Conservation (phyloP, 2,888 invertebrate genomes). For the Prenolepis imparis region DNA sequence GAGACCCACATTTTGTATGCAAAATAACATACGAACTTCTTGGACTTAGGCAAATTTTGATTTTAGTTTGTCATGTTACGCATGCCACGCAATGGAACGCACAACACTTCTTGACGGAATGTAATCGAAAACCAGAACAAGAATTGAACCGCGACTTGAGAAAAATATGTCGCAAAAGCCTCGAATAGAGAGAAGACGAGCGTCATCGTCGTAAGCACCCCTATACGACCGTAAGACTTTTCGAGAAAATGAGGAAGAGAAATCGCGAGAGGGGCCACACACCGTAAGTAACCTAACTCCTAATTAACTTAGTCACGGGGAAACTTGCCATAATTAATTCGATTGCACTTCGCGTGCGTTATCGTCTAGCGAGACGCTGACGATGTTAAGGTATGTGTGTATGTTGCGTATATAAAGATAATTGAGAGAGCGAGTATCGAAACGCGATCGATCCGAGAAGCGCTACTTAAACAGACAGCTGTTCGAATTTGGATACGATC, state of each 20-base stretch:
- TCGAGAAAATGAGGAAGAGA: constrained; percentile 50
- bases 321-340: constrained; percentile 62
- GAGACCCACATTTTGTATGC: constrained; percentile 13
- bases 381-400: constrained; percentile 1
- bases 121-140: constrained; percentile 6
- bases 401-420: neutral
- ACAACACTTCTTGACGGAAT: constrained; percentile 16
- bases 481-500: constrained; percentile 48
- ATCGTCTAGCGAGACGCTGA: constrained; percentile 13
- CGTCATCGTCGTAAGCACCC: constrained; percentile 63
- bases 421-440: neutral
- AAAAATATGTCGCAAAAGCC: neutral
- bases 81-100: neutral
- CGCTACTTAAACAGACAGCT: constrained; percentile 16
- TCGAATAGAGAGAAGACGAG: neutral
- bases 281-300: constrained; percentile 71
- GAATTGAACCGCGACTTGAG: constrained; percentile 14
- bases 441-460: constrained; percentile 29
- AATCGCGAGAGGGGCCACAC: constrained; percentile 79
- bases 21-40: neutral
- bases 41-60: constrained; percentile 11
- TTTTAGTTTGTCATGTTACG: neutral
- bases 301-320: constrained; percentile 74
- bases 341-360: constrained; percentile 56
- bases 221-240: constrained; percentile 30